Evolutionary conservation across 2,113 vertebrate species (phyloP).

Genomic region (Aspiorhynchus laticeps): DNA sequence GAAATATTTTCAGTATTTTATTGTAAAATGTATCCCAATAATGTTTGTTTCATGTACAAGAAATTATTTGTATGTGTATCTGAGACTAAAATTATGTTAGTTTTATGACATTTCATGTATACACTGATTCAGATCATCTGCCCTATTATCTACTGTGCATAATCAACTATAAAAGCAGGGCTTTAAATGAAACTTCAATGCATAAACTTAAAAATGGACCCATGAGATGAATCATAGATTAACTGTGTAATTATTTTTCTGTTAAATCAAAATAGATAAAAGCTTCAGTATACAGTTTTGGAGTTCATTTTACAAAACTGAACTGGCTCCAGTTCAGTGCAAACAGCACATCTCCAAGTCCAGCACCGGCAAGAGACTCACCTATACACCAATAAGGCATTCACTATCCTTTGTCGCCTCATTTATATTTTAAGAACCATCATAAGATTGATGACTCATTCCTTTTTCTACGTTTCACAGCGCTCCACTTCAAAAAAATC

Average conservation of each 20-base stretch:
- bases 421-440: constrained; percentile 51
- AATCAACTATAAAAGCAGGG: not conserved
- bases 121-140: not conserved
- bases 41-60: not conserved
- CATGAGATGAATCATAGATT: not conserved
- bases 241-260: not conserved
- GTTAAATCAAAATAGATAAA: constrained; percentile 11
- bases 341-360: not conserved
- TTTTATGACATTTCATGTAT: not conserved
- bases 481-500: constrained; percentile 12
- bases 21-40: not conserved
- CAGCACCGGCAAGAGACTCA: not conserved
- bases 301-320: not conserved
- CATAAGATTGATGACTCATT: constrained; percentile 53
- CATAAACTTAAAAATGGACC: not conserved
- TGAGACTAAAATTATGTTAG: not conserved
- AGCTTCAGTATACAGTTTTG: not conserved
- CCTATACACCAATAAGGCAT: not conserved
- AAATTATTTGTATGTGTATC: not conserved
- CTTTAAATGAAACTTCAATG: not conserved
- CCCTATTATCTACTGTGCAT: not conserved
- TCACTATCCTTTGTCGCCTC: constrained; percentile 24
- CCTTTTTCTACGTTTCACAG: constrained; percentile 41
- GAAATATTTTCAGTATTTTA: too few species aligned
- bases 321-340: not conserved